Evolutionary conservation across 2,797 vertebrate species (phyloP).

Genomic region (Halcyon leucocephala): DNA sequence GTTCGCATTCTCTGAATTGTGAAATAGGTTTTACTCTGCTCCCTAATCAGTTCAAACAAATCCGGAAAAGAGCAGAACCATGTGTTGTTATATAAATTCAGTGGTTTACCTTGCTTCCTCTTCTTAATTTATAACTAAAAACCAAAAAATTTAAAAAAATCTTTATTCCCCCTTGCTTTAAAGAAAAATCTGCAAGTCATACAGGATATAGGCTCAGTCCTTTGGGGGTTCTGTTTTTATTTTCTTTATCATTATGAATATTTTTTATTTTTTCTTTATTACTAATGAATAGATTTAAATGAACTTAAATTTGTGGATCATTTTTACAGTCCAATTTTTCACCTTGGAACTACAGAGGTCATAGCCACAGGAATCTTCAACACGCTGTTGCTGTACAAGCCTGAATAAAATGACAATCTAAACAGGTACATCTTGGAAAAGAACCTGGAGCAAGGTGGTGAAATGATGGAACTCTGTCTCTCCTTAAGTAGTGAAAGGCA

Average conservation of each 20-base stretch:
- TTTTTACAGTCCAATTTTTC: not conserved
- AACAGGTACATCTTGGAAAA: not conserved
- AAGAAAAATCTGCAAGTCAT: not conserved
- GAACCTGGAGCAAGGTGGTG: not conserved
- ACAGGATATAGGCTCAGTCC: not conserved
- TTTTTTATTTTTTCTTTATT: not conserved
- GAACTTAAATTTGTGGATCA: not conserved
- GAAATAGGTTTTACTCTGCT: conserved; percentile 4
- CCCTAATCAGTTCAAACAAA: not conserved
- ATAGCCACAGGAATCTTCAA: not conserved
- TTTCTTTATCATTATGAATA: not conserved
- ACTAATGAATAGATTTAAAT: not conserved
- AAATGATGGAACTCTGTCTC: not conserved
- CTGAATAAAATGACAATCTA: not conserved
- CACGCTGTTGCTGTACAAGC: not conserved
- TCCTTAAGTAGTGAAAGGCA: not conserved
- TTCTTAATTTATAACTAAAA: not conserved
- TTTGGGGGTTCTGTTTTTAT: not conserved
- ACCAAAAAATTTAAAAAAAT: not conserved
- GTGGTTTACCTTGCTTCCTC: not conserved
- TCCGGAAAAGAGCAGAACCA: not conserved
- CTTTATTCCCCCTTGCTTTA: not conserved
- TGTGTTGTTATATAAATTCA: not conserved
- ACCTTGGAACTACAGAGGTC: not conserved
- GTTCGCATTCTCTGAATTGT: not conserved